Evolutionary conservation across 2,113 vertebrate species (phyloP), one percentile per base, ranked within the genome.

Genomic region (Laterallus jamaicensis): DNA sequence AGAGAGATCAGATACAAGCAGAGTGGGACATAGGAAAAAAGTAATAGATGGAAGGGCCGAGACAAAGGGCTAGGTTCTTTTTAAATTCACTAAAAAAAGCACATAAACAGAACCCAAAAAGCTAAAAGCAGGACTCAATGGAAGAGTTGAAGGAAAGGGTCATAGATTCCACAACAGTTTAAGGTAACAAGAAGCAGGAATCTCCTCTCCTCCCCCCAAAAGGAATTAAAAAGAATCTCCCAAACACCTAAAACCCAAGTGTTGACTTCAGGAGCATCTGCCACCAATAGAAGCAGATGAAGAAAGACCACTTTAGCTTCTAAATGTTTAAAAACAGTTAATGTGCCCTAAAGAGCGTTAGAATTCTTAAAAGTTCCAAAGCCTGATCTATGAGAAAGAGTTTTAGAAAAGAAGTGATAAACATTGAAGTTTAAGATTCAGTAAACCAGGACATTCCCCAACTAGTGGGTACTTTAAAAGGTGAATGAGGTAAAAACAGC

Each of bases 401-500:
- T 74, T 74, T 54, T 28, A 54, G 37, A 71, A 92, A 67, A 69
- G 35, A 28, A 81, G 31, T 15, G 63, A 39, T 21, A 84, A 21
- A 74, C 49, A 49, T 0, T n/a, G 15, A 88, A 49, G 60, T 14
- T 59, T n/a, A 68, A 76, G 24, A 76, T 9, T 73, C 18, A 54
- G 40, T 71, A 85, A 64, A 91, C 82, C 50, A 35, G 18, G 18
- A 67, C 55, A 55, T 90, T 60, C 44, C 69, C 76, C 68, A 86
- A 88, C 28, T 12, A 88, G 44, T 15, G 16, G 90, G 39, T 39
- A 77, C 18, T 80, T 73, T 20, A 79, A 76, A 82, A 93, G 87
- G 19, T 60, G 64, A 83, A 93, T 77, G 58, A 93, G 31, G 71
- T 35, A 96, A 94, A 93, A 88, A 88, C 12, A 92, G 64, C 55